Evolutionary conservation across 2,797 vertebrate species (phyloP), one percentile per base, ranked within the genome.

Genomic region (Melopsittacus undulatus): DNA sequence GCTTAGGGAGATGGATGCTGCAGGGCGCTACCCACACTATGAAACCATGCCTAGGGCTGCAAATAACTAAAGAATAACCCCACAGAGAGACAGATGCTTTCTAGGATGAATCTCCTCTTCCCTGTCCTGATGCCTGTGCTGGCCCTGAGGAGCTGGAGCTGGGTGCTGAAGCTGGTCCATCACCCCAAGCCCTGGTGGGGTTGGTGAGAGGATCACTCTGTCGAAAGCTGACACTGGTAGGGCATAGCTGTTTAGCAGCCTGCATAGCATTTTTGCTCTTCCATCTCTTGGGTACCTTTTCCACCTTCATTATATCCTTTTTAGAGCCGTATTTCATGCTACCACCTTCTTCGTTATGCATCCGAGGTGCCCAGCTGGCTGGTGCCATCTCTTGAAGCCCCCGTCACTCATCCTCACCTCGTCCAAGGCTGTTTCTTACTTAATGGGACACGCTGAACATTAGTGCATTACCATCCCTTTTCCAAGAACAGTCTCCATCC

Each of bases 401-500:
- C 87, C 1, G 36, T 94, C 18, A 19, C 94, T 94, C 94, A 67
- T n/a, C 29, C 66, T 80, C 7, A 29, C 82, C 78, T 91, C 90
- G 91, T 95, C 49, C 61, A 88, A 36, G 51, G 83, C 36, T 49
- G 52, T 73, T 94, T 95, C 92, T 76, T 92, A 54, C 34, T 77
- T 92, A 95, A 87, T 92, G 87, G 57, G 56, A 54, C 70, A 80
- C 81, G 40, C 74, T 77, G 90, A 94, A 95, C 90, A 34, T 83
- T 24, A 96, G 91, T 81, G 78, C 90, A 83, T 94, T 92, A 94
- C 94, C 75, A 96, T 95, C 72, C 88, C 87, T 86, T 95, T 97
- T 96, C 92, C 94, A 95, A 95, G 93, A 96, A 72, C 95, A 94
- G 94, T 91, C 94, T 94, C 94, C 88, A 88, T 96, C 96, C 89